Evolutionary conservation across 37 sponge, comb jelly and placozoan genomes (phyloP), one percentile per base, ranked within the genome.

Genomic region (Beroe forskalii): DNA sequence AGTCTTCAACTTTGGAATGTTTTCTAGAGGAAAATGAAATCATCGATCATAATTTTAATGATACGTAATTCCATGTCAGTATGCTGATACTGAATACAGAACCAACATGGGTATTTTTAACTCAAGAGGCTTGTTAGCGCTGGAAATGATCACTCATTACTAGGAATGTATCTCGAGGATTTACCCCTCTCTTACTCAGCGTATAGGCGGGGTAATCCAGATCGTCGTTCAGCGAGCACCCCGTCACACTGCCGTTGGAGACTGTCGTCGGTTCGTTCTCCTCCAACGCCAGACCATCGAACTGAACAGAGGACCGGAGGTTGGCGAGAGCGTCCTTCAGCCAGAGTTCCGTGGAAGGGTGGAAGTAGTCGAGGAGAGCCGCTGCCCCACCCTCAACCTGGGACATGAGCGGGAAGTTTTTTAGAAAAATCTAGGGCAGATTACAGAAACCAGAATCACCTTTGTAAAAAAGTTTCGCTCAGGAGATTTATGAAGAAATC

Each of bases 321-420:
- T 64, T 69, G 4, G 86, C 42, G 43, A 80, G 44, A 80, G 28
- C 28, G 1, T 42, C 55, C 3, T 80, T 4, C 24, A 80, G 30
- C 55, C 44, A 80, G 1, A 1, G 3, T 9, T 1, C 22, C 3
- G 86, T 44, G 55, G 12, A 23, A 35, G 86, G 86, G 55, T 80
- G 86, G 86, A 80, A 80, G 28, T 80, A 80, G 55, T 80, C 86
- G 6, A 37, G 86, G 2, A 80, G 25, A 23, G 20, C 86, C 55
- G 86, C 27, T 4, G 40, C 86, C 0, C 55, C 55, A 23, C 55
- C 44, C 3, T n/a, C n/a, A 1, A 80, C 86, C 86, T 80, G 72
- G 28, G 32, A 48, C 12, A 48, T 48, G 55, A 48, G 55, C 12
- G 12, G 55, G 55, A 12, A 48, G 55, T 6, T 12, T 48, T 48